A percentile compares a stretch with the other conserved stretches of the same genome.
Evolutionary conservation across 2,888 invertebrate genomes (phyloP).

Genomic region (Dromius quadrimaculatus): DNA sequence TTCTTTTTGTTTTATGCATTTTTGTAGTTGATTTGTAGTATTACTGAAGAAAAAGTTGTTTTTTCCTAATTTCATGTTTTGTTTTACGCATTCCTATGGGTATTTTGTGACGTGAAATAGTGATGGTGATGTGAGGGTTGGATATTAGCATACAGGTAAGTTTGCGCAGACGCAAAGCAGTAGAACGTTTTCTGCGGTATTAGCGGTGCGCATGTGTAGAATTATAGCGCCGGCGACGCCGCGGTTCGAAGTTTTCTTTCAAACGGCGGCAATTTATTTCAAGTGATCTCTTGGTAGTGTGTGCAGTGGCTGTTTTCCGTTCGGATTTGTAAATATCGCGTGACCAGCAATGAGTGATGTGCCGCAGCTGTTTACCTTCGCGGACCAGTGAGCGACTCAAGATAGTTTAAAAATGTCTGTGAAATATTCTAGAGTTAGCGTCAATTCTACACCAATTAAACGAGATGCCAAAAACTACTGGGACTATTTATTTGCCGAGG

Average conservation of each 20-base stretch:
- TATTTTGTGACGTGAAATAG: slow-evolving; percentile 6
- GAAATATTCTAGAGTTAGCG: slow-evolving; percentile 52
- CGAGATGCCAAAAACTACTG: slow-evolving; percentile 52
- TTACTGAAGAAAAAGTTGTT: slow-evolving; percentile 22
- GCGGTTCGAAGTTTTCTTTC: slow-evolving; percentile 34
- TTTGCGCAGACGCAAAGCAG: slow-evolving; percentile 36
- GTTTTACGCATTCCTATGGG: slow-evolving; percentile 21
- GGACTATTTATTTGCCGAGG: slow-evolving; percentile 52
- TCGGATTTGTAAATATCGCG: slow-evolving; percentile 33
- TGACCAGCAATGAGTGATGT: slow-evolving; percentile 45
- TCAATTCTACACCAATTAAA: slow-evolving; percentile 51
- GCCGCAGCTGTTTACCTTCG: slow-evolving; percentile 40
- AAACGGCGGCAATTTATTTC: slow-evolving; percentile 53
- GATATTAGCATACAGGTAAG: slow-evolving; percentile 3
- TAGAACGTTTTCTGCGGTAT: slow-evolving; percentile 18
- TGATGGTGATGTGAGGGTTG: slow-evolving; percentile 1
- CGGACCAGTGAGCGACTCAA: slow-evolving; percentile 21
- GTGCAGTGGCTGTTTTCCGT: slow-evolving; percentile 37
- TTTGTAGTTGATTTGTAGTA: slow-evolving; percentile 30
- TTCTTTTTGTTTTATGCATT: slow-evolving; percentile 33
- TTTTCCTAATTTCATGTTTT: slow-evolving; percentile 22
- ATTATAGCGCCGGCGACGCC: not conserved
- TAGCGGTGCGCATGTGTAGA: slow-evolving; percentile 26
- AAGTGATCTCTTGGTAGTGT: slow-evolving; percentile 40
- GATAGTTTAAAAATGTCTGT: slow-evolving; percentile 44